Evolutionary conservation across 2,888 invertebrate species (phyloP).

Genomic region (Drosophila silvestris): DNA sequence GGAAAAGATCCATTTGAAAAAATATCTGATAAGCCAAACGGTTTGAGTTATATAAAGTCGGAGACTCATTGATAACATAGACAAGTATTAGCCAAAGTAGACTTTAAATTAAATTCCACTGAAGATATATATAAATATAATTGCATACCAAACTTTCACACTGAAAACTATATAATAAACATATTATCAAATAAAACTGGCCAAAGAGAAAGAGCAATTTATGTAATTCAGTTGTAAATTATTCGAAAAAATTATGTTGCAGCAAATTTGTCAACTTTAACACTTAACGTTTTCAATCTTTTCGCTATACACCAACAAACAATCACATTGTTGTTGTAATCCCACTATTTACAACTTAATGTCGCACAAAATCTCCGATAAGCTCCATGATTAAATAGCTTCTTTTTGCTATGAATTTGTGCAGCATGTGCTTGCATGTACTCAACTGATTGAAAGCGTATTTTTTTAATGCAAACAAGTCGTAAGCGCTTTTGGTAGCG

Average conservation of each 20-base stretch:
- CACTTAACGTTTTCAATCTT: background rate
- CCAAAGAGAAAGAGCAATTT: background rate
- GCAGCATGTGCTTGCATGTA: slow-evolving; percentile 19
- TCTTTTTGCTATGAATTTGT: background rate
- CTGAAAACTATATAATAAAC: background rate
- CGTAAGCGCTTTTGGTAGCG: slow-evolving; percentile 63
- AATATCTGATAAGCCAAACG: background rate
- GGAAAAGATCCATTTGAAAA: background rate
- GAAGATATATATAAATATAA: background rate
- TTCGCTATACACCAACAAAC: background rate
- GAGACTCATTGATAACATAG: no score
- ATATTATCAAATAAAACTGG: background rate
- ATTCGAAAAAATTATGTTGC: background rate
- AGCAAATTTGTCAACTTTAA: background rate
- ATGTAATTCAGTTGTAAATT: background rate
- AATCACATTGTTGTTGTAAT: slow-evolving; percentile 4
- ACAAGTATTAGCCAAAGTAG: background rate
- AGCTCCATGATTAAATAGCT: slow-evolving; percentile 24
- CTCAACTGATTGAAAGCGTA: slow-evolving; percentile 45
- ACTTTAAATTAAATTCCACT: background rate
- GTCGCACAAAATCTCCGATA: slow-evolving; percentile 28
- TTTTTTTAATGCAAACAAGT: slow-evolving; percentile 57
- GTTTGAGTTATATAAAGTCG: background rate
- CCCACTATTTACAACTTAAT: slow-evolving; percentile 20
- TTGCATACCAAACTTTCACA: background rate